Evolutionary conservation across 2,797 vertebrate species (phyloP), one percentile per base, ranked within the genome.

Genomic region (Sebastes trivittatus): DNA sequence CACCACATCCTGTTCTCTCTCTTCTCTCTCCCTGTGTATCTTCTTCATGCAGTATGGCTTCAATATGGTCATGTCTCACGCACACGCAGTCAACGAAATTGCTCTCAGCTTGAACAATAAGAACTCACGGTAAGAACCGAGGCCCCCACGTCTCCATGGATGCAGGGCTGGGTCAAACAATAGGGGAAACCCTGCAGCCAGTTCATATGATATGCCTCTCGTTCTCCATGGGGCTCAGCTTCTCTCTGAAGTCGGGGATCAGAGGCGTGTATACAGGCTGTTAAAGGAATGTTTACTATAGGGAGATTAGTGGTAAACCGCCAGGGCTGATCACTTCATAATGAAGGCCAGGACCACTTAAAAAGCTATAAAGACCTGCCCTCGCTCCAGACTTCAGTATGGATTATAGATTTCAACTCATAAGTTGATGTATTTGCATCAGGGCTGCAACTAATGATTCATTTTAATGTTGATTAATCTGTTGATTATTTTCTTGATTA

Each of bases 71-170:
- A 99, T 99, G 98, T 99, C 98, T 85, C 98, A 99, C 16, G 96
- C 97, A 8, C 98, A 98, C 0, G 98, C 98, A 1, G 98, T 99
- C 92, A 99, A 99, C 30, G 98, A 99, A 95, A 99, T 99, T 7
- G 98, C 98, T n/a, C 97, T 99, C 81, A 99, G 98, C 89, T 92
- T 99, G 93, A 98, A 99, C 93, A 99, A 99, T 93, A 99, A 98
- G 94, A 99, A 98, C 91, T 96, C 97, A 30, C 96, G 98, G 98
- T 99, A 90, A 95, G 95, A 73, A 16, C 46, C 22, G 75, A 77
- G 25, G 70, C 63, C 80, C 82, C 79, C 42, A 49, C 32, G 1
- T 82, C 82, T 81, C 70, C 46, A 69, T 60, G 76, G 73, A 71
- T 7, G 32, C 81, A 64, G 87, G 89, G 80, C 54, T 34, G 59